These are phyloP conservation scores for Phallusia fumigata DNA, from an alignment of 23 tunicate species.

Conservation along the genomic window DNA sequence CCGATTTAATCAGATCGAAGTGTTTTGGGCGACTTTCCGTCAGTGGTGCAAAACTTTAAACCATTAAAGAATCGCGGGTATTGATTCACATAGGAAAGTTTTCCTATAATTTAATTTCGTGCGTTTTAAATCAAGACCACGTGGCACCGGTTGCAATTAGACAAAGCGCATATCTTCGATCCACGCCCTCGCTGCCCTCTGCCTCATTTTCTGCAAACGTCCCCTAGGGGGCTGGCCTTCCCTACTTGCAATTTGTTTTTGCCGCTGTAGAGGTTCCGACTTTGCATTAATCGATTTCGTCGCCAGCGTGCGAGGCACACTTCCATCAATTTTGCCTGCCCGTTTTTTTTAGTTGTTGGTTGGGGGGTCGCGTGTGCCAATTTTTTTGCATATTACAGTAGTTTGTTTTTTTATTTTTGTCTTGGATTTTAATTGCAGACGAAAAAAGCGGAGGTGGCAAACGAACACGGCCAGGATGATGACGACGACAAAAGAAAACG, in stretches of 20 bases:
- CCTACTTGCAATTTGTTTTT: not conserved
- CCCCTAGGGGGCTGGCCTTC: not conserved
- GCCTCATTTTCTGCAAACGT: conserved; percentile 7
- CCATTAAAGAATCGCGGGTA: not conserved
- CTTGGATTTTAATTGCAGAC: conserved; percentile 10
- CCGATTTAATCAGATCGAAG: too few relatives aligned
- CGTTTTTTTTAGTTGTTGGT: too few relatives aligned
- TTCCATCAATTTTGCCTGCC: not conserved
- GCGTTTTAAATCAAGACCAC: conserved; percentile 1
- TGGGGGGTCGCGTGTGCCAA: not conserved
- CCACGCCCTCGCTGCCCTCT: not conserved
- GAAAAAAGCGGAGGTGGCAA: conserved; percentile 15
- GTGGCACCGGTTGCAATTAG: not conserved
- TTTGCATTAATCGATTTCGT: conserved; percentile 6
- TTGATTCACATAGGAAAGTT: not conserved
- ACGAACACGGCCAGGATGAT: conserved; percentile 14
- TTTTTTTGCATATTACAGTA: not conserved
- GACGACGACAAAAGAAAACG: conserved; percentile 28
- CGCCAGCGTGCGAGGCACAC: not conserved
- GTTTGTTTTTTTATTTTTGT: not conserved
- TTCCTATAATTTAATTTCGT: not conserved
- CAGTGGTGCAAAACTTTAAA: not conserved
- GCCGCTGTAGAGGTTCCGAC: not conserved
- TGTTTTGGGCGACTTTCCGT: not conserved
- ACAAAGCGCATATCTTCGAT: conserved; percentile 9